phyloP scores from a whole-genome alignment of 2,888 invertebrate species.

The Steromphala cineraria region DNA sequence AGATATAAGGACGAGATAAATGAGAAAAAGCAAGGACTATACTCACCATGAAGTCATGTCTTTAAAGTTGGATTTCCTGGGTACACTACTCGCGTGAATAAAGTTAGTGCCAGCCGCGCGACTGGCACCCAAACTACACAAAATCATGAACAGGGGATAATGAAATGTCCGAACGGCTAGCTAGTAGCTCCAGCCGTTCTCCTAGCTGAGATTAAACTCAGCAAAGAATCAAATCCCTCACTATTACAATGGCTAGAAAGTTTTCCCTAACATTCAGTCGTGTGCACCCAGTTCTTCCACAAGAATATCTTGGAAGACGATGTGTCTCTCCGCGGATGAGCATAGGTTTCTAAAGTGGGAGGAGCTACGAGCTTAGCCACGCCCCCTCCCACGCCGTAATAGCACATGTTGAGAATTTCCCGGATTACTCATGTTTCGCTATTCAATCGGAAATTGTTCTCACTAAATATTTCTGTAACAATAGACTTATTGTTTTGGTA shows the following conservation, averaged over 20 bases:
- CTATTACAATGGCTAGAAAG: constrained; percentile 3
- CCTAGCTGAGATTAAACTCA: constrained; percentile 35
- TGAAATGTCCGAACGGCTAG: constrained; percentile 19
- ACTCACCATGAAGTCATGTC: constrained; percentile 35
- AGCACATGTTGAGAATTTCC: neutral
- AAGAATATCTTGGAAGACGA: constrained; percentile 14
- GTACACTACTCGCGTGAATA: constrained; percentile 6
- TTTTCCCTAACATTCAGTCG: constrained; percentile 22
- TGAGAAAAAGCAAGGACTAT: neutral
- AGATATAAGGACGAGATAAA: neutral
- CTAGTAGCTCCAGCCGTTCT: constrained; percentile 23
- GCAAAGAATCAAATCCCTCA: constrained; percentile 26
- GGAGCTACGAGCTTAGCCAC: neutral
- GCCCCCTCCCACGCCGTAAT: constrained; percentile 11
- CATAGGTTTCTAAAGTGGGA: constrained; percentile 7
- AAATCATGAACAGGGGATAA: constrained; percentile 23
- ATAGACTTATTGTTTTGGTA: no score
- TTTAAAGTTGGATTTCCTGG: constrained; percentile 2
- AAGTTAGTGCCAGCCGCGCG: constrained; percentile 28
- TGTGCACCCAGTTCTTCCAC: constrained; percentile 18
- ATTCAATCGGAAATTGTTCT: constrained; percentile 10
- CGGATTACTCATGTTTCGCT: neutral
- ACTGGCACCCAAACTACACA: constrained; percentile 32
- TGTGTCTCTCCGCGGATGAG: constrained; percentile 12
- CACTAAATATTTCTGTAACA: neutral